phyloP scores from a whole-genome alignment of 2,797 vertebrate genomes.

The Pitangus sulphuratus region DNA sequence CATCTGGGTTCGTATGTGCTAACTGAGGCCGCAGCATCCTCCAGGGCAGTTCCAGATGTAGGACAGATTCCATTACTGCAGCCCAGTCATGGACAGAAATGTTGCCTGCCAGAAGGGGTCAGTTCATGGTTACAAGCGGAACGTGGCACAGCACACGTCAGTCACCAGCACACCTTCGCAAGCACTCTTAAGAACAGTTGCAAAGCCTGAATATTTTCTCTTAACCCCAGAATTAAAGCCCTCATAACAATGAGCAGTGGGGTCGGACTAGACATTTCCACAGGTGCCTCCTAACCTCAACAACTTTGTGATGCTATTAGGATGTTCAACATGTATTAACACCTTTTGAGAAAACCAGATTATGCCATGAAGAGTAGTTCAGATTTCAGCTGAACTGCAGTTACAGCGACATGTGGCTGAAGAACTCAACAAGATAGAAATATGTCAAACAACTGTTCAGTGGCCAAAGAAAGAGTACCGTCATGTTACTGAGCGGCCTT shows the following conservation, averaged over 20 bases:
- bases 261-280: neutral
- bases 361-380: neutral
- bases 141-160: neutral
- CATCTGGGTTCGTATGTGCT: slow-evolving; percentile 75
- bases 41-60: slow-evolving; percentile 92
- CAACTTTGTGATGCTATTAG: neutral
- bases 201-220: neutral
- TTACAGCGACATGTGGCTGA: neutral
- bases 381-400: neutral
- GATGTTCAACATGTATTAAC: neutral
- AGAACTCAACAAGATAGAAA: neutral
- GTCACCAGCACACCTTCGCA: neutral
- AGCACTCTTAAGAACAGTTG: neutral
- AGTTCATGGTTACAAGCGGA: neutral
- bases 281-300: neutral
- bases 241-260: neutral
- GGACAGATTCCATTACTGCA: slow-evolving; percentile 82
- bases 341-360: neutral
- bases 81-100: slow-evolving; percentile 89
- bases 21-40: slow-evolving; percentile 85
- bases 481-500: neutral
- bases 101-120: slow-evolving; percentile 66
- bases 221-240: neutral
- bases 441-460: neutral
- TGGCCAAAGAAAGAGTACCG: neutral